phyloP scores from a whole-genome alignment of 1,140 invertebrate species.

The Drosophila setifemur region DNA sequence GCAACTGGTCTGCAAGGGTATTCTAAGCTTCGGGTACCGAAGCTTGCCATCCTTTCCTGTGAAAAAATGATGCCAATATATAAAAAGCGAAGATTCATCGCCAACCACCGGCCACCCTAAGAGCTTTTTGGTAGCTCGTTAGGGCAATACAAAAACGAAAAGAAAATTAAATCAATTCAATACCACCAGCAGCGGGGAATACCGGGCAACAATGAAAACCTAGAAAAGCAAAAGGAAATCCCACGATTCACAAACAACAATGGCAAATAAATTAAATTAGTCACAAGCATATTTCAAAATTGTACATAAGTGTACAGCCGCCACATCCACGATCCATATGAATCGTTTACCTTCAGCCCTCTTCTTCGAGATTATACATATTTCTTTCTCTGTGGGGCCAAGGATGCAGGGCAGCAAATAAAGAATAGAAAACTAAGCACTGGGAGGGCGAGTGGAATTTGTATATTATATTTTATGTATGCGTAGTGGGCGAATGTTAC shows the following conservation, averaged over 20 bases:
- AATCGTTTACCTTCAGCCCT: background rate
- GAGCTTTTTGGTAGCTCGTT: slow-evolving; percentile 51
- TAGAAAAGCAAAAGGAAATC: slow-evolving; percentile 61
- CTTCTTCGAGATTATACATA: background rate
- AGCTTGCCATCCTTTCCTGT: too few species aligned
- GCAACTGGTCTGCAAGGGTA: too few species aligned
- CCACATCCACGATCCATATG: slow-evolving; percentile 31
- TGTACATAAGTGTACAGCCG: slow-evolving; percentile 21
- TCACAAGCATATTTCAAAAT: slow-evolving; percentile 78
- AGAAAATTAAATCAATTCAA: slow-evolving; percentile 59
- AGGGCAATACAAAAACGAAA: slow-evolving; percentile 39
- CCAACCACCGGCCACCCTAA: background rate
- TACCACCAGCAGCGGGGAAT: slow-evolving; percentile 51
- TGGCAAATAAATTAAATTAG: slow-evolving; percentile 79
- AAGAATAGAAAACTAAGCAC: slow-evolving; percentile 33
- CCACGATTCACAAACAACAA: slow-evolving; percentile 72
- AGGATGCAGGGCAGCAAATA: slow-evolving; percentile 57
- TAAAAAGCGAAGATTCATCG: slow-evolving; percentile 34
- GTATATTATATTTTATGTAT: slow-evolving; percentile 73
- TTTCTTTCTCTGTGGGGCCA: slow-evolving; percentile 30
- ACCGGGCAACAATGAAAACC: slow-evolving; percentile 58
- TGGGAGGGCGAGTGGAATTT: slow-evolving; percentile 36
- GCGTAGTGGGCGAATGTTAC: slow-evolving; percentile 67
- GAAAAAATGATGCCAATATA: slow-evolving; percentile 77
- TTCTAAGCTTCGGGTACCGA: too few species aligned